Percentiles rank a stretch among this genome's conserved stretches.
phyloP scores from a whole-genome alignment of 2,888 invertebrate genomes.

The Torymus tubicola region DNA sequence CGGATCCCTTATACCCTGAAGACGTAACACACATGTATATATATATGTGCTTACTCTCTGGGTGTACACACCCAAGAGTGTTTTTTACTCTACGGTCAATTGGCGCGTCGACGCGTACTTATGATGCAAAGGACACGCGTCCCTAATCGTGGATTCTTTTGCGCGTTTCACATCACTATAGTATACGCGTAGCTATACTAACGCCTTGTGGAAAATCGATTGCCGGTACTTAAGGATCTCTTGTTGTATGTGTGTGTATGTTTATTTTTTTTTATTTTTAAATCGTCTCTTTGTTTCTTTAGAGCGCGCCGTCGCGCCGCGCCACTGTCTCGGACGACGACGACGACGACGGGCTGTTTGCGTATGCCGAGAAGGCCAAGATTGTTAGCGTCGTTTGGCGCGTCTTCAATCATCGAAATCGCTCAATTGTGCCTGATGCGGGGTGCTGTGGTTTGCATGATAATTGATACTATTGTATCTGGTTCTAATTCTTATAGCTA shows the following conservation, averaged over 20 bases:
- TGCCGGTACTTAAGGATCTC: conserved; percentile 18
- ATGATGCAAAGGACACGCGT: conserved; percentile 40
- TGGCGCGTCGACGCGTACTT: conserved; percentile 39
- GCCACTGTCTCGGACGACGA: too few species aligned
- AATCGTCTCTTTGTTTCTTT: not conserved
- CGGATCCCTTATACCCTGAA: not conserved
- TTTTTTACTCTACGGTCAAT: not conserved
- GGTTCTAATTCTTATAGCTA: too few species aligned
- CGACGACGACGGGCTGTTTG: too few species aligned
- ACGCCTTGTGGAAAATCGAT: conserved; percentile 47
- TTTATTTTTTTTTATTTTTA: not conserved
- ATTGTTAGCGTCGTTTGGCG: not conserved
- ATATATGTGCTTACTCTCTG: too few species aligned
- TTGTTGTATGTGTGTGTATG: not conserved
- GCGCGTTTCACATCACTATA: not conserved
- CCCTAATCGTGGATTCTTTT: conserved; percentile 49
- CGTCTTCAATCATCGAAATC: conserved; percentile 37
- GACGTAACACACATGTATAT: too few species aligned
- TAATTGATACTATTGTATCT: not conserved
- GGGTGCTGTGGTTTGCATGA: not conserved
- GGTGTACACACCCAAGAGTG: too few species aligned
- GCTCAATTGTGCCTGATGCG: not conserved
- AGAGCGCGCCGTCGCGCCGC: too few species aligned
- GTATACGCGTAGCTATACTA: not conserved
- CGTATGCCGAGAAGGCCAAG: conserved; percentile 1